Conservation (phyloP, 2,113 vertebrate species). For the Oncorhynchus clarkii region DNA sequence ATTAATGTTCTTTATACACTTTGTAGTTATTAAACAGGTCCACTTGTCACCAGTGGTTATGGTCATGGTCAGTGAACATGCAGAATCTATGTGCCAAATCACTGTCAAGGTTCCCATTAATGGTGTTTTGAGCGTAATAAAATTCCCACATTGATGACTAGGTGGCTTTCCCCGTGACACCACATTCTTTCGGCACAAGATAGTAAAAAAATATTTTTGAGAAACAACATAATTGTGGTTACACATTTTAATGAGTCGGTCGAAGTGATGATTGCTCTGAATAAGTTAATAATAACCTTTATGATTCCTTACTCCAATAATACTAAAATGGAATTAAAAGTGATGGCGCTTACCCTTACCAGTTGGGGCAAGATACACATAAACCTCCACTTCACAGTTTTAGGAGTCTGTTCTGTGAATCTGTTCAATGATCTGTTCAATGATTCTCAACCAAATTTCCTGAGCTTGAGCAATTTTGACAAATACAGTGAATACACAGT, state of each 20-base stretch:
- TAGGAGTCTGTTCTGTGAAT: neutral
- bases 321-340: neutral
- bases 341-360: neutral
- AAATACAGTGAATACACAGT: no score
- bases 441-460: no score
- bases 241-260: neutral
- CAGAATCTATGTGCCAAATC: slow-evolving; percentile 14
- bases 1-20: slow-evolving; percentile 1
- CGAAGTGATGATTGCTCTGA: no score
- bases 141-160: neutral
- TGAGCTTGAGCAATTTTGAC: no score
- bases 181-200: neutral
- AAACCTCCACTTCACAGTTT: slow-evolving; percentile 37
- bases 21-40: slow-evolving; percentile 7
- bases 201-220: no score
- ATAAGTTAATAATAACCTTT: no score
- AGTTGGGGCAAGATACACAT: slow-evolving; percentile 23
- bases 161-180: slow-evolving; percentile 10
- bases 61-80: neutral
- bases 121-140: slow-evolving; percentile 5
- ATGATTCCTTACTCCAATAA: neutral
- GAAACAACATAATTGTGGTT: no score
- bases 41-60: slow-evolving; percentile 26
- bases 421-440: no score
- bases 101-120: slow-evolving; percentile 14